Conservation (phyloP, 2,888 invertebrate genomes). For the Diloba caeruleocephala region DNA sequence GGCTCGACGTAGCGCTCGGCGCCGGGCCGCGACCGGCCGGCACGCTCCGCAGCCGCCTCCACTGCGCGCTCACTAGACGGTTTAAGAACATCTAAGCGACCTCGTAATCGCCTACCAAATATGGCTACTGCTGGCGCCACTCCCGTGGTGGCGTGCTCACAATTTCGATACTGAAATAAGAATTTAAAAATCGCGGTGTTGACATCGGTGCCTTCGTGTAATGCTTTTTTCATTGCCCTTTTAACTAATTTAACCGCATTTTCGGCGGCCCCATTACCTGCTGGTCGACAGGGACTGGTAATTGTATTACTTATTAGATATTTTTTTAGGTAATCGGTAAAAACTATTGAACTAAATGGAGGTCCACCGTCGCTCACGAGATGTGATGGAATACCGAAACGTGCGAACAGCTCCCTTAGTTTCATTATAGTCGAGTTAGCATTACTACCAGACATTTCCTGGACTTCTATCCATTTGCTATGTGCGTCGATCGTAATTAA, state of each 20-base stretch:
- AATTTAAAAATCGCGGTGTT: neutral
- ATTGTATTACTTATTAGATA: neutral
- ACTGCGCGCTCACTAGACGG: neutral
- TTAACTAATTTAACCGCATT: constrained; percentile 1
- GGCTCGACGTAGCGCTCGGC: neutral
- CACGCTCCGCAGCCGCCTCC: neutral
- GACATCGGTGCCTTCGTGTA: neutral
- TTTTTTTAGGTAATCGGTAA: neutral
- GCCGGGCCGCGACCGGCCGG: neutral
- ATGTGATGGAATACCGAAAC: neutral
- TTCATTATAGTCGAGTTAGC: neutral
- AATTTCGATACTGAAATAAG: neutral
- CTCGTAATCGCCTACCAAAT: constrained; percentile 1
- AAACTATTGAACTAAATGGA: neutral
- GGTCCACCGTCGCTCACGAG: neutral
- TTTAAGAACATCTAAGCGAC: neutral
- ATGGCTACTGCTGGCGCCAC: neutral
- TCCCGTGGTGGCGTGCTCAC: constrained; percentile 1
- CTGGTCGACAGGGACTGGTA: neutral
- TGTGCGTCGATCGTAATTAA: neutral
- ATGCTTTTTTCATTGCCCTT: constrained; percentile 1
- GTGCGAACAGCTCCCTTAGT: neutral
- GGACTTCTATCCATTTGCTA: constrained; percentile 1
- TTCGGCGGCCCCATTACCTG: constrained; percentile 1
- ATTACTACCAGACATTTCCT: neutral